These are phyloP conservation scores for Amblyteles armatorius DNA, from an alignment of 2,888 invertebrate species.

Conservation along the genomic window DNA sequence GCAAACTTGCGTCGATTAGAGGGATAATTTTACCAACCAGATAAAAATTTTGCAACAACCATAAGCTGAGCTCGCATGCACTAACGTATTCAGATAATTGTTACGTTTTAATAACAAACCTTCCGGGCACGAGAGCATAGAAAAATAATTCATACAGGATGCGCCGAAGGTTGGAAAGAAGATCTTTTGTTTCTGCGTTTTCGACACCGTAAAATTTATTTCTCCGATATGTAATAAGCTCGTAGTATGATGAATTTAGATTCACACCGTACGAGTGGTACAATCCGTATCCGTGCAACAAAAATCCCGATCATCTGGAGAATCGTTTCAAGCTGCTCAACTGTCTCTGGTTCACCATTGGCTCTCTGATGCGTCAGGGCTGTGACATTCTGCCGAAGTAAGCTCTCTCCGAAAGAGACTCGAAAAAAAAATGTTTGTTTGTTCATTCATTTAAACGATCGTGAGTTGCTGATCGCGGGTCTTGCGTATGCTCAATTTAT, in stretches of 20 bases:
- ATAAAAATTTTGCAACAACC: too few relatives aligned
- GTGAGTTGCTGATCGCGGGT: slow-evolving; percentile 38
- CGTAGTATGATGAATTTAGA: slow-evolving; percentile 86
- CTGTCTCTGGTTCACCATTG: slow-evolving; percentile 99
- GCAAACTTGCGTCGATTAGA: not conserved
- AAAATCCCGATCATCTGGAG: slow-evolving; percentile 93
- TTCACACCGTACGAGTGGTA: slow-evolving; percentile 99
- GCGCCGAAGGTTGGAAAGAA: not conserved
- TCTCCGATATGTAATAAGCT: slow-evolving; percentile 31
- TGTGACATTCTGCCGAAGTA: slow-evolving; percentile 98
- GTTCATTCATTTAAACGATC: slow-evolving; percentile 31
- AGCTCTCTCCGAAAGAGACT: slow-evolving; percentile 81
- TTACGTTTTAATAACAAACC: not conserved
- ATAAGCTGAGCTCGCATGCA: not conserved
- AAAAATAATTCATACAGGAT: not conserved
- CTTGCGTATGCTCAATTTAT: not conserved
- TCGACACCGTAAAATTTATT: not conserved
- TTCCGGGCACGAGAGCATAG: not conserved
- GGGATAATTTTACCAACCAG: not conserved
- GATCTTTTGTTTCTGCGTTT: not conserved
- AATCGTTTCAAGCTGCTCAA: slow-evolving; percentile 97
- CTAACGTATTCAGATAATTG: not conserved
- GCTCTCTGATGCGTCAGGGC: slow-evolving; percentile 97
- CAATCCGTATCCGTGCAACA: slow-evolving; percentile 94
- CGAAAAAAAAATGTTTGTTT: slow-evolving; percentile 13